Evolutionary conservation across 2,888 invertebrate genomes (phyloP).

Genomic region (Gnatocerus cornutus): DNA sequence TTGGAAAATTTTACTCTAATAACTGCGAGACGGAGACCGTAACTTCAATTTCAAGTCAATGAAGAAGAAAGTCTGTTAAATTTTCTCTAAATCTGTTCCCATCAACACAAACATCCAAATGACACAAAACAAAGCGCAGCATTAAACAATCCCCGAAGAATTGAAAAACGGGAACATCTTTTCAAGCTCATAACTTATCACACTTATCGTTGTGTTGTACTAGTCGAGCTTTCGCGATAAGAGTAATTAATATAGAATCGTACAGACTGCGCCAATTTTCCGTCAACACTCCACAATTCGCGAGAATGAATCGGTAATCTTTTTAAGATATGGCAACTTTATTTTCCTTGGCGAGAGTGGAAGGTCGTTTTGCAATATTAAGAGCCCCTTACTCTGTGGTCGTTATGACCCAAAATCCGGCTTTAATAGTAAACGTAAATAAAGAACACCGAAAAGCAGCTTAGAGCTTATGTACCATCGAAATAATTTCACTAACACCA

Average conservation of each 20-base stretch:
- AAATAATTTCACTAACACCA: slow-evolving; percentile 26
- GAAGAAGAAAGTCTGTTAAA: slow-evolving; percentile 38
- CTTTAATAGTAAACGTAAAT: slow-evolving; percentile 27
- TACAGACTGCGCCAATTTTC: slow-evolving; percentile 5
- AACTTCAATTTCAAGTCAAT: slow-evolving; percentile 39
- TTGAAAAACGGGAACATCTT: slow-evolving; percentile 9
- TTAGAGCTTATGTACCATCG: slow-evolving; percentile 22
- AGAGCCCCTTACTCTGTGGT: slow-evolving; percentile 11
- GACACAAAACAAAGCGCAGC: slow-evolving; percentile 32
- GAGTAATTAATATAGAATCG: background rate
- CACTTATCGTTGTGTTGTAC: background rate
- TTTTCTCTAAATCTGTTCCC: slow-evolving; percentile 36
- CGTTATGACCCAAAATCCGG: slow-evolving; percentile 32
- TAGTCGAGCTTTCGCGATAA: background rate
- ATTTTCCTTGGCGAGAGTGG: slow-evolving; percentile 7
- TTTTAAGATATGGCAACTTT: slow-evolving; percentile 19
- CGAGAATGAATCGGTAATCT: slow-evolving; percentile 1
- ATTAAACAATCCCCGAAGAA: background rate
- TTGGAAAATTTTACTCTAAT: slow-evolving; percentile 36
- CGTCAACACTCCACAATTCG: background rate
- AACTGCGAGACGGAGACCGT: slow-evolving; percentile 20
- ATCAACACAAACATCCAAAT: slow-evolving; percentile 40
- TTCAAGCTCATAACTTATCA: background rate
- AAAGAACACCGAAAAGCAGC: slow-evolving; percentile 32
- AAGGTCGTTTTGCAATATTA: slow-evolving; percentile 21